These are phyloP conservation scores for Epirrita christyi DNA, from an alignment of 2,888 invertebrate species.

Conservation along the genomic window DNA sequence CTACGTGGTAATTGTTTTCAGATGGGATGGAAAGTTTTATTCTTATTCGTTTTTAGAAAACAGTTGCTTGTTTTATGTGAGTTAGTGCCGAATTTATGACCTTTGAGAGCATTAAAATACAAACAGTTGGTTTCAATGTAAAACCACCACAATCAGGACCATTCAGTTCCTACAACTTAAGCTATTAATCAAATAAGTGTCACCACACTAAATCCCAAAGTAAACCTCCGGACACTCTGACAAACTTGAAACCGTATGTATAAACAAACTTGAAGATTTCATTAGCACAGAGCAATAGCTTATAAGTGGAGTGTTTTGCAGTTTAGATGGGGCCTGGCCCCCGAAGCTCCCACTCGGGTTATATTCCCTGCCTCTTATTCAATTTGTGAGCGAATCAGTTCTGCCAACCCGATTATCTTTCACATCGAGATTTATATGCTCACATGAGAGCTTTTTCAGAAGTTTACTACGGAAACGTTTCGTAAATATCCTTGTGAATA, in stretches of 20 bases:
- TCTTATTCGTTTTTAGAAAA: slow-evolving; percentile 23
- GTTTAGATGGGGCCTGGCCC: slow-evolving; percentile 60
- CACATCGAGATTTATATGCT: slow-evolving; percentile 77
- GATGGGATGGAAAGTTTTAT: slow-evolving; percentile 26
- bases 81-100: slow-evolving; percentile 11
- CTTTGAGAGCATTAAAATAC: background rate
- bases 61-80: slow-evolving; percentile 20
- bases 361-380: slow-evolving; percentile 77
- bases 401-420: slow-evolving; percentile 81
- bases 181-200: slow-evolving; percentile 28
- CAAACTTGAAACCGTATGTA: slow-evolving; percentile 41
- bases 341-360: slow-evolving; percentile 55
- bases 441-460: slow-evolving; percentile 66
- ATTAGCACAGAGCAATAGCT: slow-evolving; percentile 58
- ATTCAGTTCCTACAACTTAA: background rate
- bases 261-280: slow-evolving; percentile 53
- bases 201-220: slow-evolving; percentile 21
- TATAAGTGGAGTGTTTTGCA: slow-evolving; percentile 62
- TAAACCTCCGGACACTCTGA: slow-evolving; percentile 26
- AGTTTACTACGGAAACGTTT: slow-evolving; percentile 55
- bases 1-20: slow-evolving; percentile 33
- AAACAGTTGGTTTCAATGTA: no score
- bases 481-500: slow-evolving; percentile 52
- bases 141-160: slow-evolving; percentile 1
- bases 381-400: slow-evolving; percentile 82